phyloP scores from a whole-genome alignment of 2,113 vertebrate species.

The Oryzias curvinotus region DNA sequence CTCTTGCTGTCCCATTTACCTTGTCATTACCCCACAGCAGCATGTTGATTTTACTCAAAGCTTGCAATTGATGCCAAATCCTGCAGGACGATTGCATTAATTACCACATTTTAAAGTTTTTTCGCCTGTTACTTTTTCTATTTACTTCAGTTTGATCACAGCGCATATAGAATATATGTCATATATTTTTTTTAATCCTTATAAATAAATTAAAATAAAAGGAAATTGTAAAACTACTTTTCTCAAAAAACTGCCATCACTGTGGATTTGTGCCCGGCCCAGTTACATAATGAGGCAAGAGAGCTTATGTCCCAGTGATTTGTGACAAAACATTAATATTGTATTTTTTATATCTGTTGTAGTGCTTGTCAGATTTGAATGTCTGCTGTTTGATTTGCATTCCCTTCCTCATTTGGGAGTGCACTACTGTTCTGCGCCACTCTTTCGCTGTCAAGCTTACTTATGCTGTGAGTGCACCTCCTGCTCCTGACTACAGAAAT shows the following conservation, averaged over 20 bases:
- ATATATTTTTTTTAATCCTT: constrained; percentile 24
- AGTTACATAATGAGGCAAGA: constrained; percentile 48
- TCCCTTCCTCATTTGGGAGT: constrained; percentile 31
- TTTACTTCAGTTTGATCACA: constrained; percentile 22
- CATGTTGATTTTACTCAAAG: constrained; percentile 27
- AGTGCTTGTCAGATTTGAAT: constrained; percentile 37
- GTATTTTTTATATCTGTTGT: constrained; percentile 52
- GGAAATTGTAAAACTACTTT: constrained; percentile 6
- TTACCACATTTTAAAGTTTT: constrained; percentile 21
- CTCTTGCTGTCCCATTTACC: constrained; percentile 35
- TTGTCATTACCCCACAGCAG: constrained; percentile 13
- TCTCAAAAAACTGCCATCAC: constrained; percentile 36
- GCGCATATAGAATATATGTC: constrained; percentile 37
- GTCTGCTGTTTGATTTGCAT: constrained; percentile 38
- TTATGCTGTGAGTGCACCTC: constrained; percentile 24
- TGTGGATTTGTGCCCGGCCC: constrained; percentile 51
- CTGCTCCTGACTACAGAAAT: constrained; percentile 38
- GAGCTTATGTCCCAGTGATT: constrained; percentile 46
- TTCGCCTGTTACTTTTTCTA: constrained; percentile 7
- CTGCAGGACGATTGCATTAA: constrained; percentile 19
- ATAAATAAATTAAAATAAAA: constrained; percentile 6
- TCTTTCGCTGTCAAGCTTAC: constrained; percentile 27
- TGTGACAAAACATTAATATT: constrained; percentile 46
- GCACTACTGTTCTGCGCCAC: constrained; percentile 2
- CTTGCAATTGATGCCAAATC: constrained; percentile 35